Base-by-base conservation (phyloP, 2,797 vertebrate species). In the Centropyge bicolor region DNA sequence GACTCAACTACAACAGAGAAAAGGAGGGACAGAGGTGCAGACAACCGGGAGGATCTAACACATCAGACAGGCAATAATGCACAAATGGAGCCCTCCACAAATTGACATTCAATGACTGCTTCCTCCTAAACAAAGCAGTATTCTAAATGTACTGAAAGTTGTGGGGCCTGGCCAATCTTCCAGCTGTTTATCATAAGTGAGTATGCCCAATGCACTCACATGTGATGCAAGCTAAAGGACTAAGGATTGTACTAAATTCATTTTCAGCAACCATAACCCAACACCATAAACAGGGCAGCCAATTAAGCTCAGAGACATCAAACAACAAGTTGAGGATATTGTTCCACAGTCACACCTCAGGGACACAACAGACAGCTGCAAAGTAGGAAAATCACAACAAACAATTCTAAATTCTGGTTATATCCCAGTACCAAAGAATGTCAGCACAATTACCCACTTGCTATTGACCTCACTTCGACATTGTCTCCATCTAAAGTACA, bases 381-480 rank as follows among this genome's bases (percentile, higher is more conserved):
- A 41, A 73, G 8, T 2, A 16, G 63, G 62, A 69, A 84, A 83
- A 80, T 45, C 59, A 86, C 73, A 77, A 86, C 51, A 52, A 90
- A 90, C 76, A 88, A 71, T 14, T 57, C 14, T 56, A 51, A 48
- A 81, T 66, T 83, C 57, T 24, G 66, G 63, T 81, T 82, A 66
- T 66, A 72, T 69, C 77, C 92, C 83, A 80, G 12, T 41, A 65
- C 62, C 17, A 62, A 89, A 83, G 91, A 93, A 94, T 91, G 91
- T 92, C 88, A 93, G 93, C 88, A 93, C 73, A 74, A 82, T 78
- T 38, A 72, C 13, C 66, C 68, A 79, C 61, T 77, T 63, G 78
- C 70, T 62, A 56, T 89, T 87, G 88, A 89, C 78, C 78, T 88
- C 81, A 73, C 73, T 78, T 81, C 60, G 20, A 56, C 78, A 88